phyloP scores from a whole-genome alignment of 2,113 vertebrate species.

The Sebastes schlegelii region DNA sequence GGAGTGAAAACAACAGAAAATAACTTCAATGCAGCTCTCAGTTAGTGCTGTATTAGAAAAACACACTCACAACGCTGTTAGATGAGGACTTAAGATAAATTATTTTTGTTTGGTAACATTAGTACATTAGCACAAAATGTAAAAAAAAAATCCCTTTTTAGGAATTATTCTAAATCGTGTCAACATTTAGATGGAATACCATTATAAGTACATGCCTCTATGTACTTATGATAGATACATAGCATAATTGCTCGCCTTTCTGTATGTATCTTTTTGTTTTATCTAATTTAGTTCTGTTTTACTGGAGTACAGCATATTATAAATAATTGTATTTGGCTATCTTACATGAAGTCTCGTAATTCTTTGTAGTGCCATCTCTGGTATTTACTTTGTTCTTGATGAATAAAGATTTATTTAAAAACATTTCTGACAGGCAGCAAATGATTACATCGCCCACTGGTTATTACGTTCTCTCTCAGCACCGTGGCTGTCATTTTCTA shows the following conservation, averaged over 20 bases:
- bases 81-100: not conserved
- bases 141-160: not conserved
- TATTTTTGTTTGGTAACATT: not conserved
- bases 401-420: not conserved
- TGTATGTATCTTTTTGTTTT: not conserved
- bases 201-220: not conserved
- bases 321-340: not conserved
- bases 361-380: not conserved
- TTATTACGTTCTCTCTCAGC: constrained; percentile 1
- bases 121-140: not conserved
- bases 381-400: not conserved
- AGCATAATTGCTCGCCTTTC: not conserved
- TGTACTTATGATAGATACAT: not conserved
- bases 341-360: not conserved
- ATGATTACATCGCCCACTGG: not conserved
- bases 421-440: constrained; percentile 4
- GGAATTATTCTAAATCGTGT: not conserved
- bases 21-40: not conserved
- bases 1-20: constrained; percentile 4
- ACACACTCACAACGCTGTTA: not conserved
- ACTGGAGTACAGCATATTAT: not conserved
- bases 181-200: not conserved
- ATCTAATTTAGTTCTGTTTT: not conserved
- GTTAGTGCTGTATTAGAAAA: not conserved
- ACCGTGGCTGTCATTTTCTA: constrained; percentile 9